Evolutionary conservation across 2,888 invertebrate genomes (phyloP).

Genomic region (Orthosia cruda): DNA sequence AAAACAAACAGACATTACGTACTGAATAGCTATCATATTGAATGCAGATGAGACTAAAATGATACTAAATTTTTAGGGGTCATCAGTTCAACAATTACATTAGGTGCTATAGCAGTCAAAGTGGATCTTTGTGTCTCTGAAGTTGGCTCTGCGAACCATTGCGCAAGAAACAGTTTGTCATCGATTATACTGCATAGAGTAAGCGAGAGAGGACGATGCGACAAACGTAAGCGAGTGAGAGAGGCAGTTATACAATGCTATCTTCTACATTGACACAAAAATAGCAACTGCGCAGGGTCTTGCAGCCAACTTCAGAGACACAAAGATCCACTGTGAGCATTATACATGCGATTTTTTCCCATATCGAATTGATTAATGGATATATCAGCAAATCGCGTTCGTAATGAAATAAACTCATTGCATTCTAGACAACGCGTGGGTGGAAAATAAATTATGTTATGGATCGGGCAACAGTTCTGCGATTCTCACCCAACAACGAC

Average conservation of each 20-base stretch:
- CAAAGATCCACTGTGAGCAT: too few relatives aligned
- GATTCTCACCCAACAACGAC: constrained; percentile 26
- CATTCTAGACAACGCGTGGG: constrained; percentile 51
- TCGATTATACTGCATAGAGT: too few relatives aligned
- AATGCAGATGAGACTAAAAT: constrained; percentile 50
- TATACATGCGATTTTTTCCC: constrained; percentile 13
- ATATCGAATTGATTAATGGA: constrained; percentile 52
- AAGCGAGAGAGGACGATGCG: too few relatives aligned
- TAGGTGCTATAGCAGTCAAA: too few relatives aligned
- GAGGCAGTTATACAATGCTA: too few relatives aligned
- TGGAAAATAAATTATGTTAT: constrained; percentile 48
- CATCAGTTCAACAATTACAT: constrained; percentile 32
- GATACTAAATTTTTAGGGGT: constrained; percentile 2
- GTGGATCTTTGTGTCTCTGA: too few relatives aligned
- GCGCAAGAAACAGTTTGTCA: too few relatives aligned
- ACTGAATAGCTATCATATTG: constrained; percentile 18
- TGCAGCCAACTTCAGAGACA: too few relatives aligned
- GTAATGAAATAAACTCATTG: constrained; percentile 60
- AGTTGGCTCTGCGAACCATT: too few relatives aligned
- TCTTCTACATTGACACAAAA: too few relatives aligned
- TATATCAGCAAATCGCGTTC: constrained; percentile 21
- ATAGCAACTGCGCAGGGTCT: too few relatives aligned
- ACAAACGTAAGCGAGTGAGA: too few relatives aligned
- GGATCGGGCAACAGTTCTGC: constrained; percentile 34
- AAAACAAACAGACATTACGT: constrained; percentile 6